Evolutionary conservation across 1,140 invertebrate genomes (phyloP).

Genomic region (Eumaeus atala): DNA sequence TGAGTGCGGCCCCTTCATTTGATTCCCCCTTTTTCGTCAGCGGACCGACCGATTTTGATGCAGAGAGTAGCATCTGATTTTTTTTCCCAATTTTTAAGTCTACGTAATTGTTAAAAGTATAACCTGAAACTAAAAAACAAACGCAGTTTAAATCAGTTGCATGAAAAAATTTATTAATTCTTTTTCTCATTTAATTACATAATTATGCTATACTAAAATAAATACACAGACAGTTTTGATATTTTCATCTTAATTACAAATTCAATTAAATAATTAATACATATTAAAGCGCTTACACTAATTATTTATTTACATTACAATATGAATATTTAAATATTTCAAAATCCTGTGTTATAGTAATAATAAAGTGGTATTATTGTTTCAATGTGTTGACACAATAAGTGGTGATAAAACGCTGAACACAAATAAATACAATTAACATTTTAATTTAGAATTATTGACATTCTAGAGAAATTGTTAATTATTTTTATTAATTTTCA

Average conservation of each 20-base stretch:
- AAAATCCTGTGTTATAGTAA: constrained; percentile 23
- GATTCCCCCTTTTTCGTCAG: too few relatives aligned
- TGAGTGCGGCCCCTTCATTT: too few relatives aligned
- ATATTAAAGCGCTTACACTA: constrained; percentile 52
- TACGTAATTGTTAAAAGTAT: too few relatives aligned
- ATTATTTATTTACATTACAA: constrained; percentile 65
- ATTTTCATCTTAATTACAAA: constrained; percentile 59
- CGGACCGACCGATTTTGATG: too few relatives aligned
- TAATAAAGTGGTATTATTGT: constrained; percentile 8
- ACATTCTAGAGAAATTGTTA: too few relatives aligned
- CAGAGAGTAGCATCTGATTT: too few relatives aligned
- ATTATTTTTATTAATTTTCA: not conserved
- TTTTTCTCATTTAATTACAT: constrained; percentile 59
- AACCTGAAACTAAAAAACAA: not conserved
- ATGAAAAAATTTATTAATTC: constrained; percentile 71
- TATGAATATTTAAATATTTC: constrained; percentile 39
- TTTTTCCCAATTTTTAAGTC: too few relatives aligned
- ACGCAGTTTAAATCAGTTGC: constrained; percentile 41
- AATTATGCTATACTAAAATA: constrained; percentile 69
- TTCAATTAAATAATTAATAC: constrained; percentile 62
- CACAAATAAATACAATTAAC: too few relatives aligned
- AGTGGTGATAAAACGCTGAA: not conserved
- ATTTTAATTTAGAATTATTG: too few relatives aligned
- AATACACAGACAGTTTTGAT: constrained; percentile 64
- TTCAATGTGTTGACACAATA: constrained; percentile 6